A percentile compares a stretch with the other conserved stretches of the same genome.
phyloP scores from a whole-genome alignment of 2,113 vertebrate species.

The Serilophus lunatus region DNA sequence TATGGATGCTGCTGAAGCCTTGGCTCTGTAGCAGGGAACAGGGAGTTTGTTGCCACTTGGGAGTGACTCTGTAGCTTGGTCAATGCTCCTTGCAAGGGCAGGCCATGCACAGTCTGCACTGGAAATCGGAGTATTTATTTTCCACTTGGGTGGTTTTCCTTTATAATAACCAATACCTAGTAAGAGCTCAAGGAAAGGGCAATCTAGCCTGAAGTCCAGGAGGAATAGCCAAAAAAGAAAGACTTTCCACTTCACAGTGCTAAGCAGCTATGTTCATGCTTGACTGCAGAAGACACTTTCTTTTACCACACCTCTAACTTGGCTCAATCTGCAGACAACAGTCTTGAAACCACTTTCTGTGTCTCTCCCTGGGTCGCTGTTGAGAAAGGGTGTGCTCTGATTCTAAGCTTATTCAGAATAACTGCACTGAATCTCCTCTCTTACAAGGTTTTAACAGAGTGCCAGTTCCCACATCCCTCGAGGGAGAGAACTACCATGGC shows the following conservation, averaged over 20 bases:
- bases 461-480: background rate
- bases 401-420: background rate
- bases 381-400: background rate
- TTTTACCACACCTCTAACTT: background rate
- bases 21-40: background rate
- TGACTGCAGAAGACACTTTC: background rate
- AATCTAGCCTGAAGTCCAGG: background rate
- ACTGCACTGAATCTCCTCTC: background rate
- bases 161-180: background rate
- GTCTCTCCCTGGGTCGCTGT: background rate
- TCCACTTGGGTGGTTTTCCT: background rate
- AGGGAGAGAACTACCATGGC: rapidly evolving
- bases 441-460: background rate
- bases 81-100: background rate
- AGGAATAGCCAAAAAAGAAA: background rate
- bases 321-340: background rate
- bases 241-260: background rate
- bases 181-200: background rate
- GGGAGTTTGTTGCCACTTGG: background rate
- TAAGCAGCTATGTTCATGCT: background rate
- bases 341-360: background rate
- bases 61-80: background rate
- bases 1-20: background rate
- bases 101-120: background rate
- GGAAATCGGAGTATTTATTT: background rate